Evolutionary conservation across 2,113 vertebrate species (phyloP), one percentile per base, ranked within the genome.

Genomic region (Psettodes erumei): DNA sequence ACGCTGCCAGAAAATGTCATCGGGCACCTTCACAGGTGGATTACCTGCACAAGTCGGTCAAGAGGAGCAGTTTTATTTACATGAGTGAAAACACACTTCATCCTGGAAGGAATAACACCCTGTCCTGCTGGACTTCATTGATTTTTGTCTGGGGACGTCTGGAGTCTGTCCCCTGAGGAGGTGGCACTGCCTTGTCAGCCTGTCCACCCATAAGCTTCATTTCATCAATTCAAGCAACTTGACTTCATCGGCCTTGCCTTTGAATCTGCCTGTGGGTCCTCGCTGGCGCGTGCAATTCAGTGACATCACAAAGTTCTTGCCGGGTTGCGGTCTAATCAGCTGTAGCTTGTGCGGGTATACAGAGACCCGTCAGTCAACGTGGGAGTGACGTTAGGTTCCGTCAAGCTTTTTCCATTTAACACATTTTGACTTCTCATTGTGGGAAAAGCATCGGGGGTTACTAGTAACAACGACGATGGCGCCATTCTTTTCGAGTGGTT

Each of bases 21-120:
- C 63, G 66, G 50, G 78, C 70, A 67, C 58, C 60, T 73, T 76
- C 56, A 66, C 5, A 4, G 37, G 7, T 30, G 53, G 47, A 47
- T 70, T 35, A 13, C 63, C 37, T 59, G 56, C 47, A 51, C 2
- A 53, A 25, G 25, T 23, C 27, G 54, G 25, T n/a, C 12, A 30
- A 13, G 51, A 47, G 47, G 32, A 66, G 65, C n/a, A 42, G 60
- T n/a, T 56, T 23, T 70, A 38, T 66, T 71, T 0, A 16, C 1
- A 9, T 58, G 71, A 60, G 16, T 11, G 77, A 53, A 37, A 74
- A 55, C 42, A 42, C 16, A 1, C 28, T 61, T 66, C 45, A 38
- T 5, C 48, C 21, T 55, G 12, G n/a, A 45, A 23, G 45, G 8
- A 35, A 10, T 35, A 35, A 8, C 35, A 35, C n/a, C n/a, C n/a